phyloP scores from a whole-genome alignment of 2,888 invertebrate genomes.

The Patella pellucida region DNA sequence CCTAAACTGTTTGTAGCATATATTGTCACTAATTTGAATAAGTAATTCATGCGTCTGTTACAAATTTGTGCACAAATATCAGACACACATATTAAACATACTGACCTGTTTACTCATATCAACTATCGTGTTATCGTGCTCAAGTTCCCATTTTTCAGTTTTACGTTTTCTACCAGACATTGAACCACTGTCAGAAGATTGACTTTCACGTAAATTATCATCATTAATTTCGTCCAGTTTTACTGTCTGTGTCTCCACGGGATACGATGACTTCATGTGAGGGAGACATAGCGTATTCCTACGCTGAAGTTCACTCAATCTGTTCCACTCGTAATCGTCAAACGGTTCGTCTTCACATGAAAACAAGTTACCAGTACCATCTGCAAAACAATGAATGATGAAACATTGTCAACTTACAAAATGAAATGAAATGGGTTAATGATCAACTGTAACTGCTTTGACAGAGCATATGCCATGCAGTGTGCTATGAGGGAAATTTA shows the following conservation, averaged over 20 bases:
- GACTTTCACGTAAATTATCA: constrained; percentile 41
- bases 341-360: constrained; percentile 64
- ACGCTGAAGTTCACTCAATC: constrained; percentile 68
- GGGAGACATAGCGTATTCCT: constrained; percentile 70
- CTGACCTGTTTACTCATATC: background rate
- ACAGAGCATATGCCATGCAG: too few species aligned
- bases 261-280: constrained; percentile 70
- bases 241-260: constrained; percentile 65
- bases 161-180: constrained; percentile 10
- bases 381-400: constrained; percentile 27
- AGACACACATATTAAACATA: background rate
- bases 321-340: constrained; percentile 53
- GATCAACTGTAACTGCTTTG: too few species aligned
- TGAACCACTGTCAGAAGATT: constrained; percentile 29
- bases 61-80: background rate
- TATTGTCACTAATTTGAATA: background rate
- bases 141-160: background rate
- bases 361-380: constrained; percentile 53
- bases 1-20: too few species aligned
- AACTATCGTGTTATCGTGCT: background rate
- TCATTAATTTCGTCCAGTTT: constrained; percentile 39
- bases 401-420: too few species aligned
- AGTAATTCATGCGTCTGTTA: too few species aligned
- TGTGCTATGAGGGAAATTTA: too few species aligned
- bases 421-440: too few species aligned